Percentiles rank a stretch among this genome's conserved stretches.
phyloP scores from a whole-genome alignment of 2,888 invertebrate species.

The Tinea trinotella region DNA sequence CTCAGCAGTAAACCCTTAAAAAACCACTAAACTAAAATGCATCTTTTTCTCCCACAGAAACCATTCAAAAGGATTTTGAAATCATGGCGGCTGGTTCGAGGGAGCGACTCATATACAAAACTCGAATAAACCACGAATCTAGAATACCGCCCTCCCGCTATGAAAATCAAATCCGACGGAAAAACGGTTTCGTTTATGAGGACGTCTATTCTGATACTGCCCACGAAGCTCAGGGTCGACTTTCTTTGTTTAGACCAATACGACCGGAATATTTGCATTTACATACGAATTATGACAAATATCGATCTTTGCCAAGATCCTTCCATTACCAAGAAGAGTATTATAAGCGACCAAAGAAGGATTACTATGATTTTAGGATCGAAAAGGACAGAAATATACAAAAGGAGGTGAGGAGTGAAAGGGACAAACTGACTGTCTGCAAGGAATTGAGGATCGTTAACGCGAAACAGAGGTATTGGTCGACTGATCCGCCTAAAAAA shows the following conservation, averaged over 20 bases:
- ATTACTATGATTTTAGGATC: constrained; percentile 62
- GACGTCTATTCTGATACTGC: constrained; percentile 56
- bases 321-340: constrained; percentile 49
- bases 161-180: constrained; percentile 39
- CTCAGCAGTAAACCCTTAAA: no score
- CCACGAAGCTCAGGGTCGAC: constrained; percentile 59
- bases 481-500: constrained; percentile 45
- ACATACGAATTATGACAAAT: constrained; percentile 55
- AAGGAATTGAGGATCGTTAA: constrained; percentile 46
- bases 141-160: constrained; percentile 34
- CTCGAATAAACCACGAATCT: constrained; percentile 30
- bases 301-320: constrained; percentile 57
- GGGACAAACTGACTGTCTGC: constrained; percentile 37
- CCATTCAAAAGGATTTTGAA: constrained; percentile 20
- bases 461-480: constrained; percentile 56
- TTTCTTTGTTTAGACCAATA: constrained; percentile 63
- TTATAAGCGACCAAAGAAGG: constrained; percentile 47
- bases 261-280: constrained; percentile 63
- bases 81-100: constrained; percentile 59
- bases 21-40: constrained; percentile 14
- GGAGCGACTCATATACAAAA: constrained; percentile 55
- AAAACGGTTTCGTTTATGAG: constrained; percentile 64
- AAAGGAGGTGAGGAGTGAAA: not conserved
- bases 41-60: constrained; percentile 32
- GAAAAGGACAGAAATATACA: constrained; percentile 26